Evolutionary conservation across 2,113 vertebrate species (phyloP).

Genomic region (Eira barbara): DNA sequence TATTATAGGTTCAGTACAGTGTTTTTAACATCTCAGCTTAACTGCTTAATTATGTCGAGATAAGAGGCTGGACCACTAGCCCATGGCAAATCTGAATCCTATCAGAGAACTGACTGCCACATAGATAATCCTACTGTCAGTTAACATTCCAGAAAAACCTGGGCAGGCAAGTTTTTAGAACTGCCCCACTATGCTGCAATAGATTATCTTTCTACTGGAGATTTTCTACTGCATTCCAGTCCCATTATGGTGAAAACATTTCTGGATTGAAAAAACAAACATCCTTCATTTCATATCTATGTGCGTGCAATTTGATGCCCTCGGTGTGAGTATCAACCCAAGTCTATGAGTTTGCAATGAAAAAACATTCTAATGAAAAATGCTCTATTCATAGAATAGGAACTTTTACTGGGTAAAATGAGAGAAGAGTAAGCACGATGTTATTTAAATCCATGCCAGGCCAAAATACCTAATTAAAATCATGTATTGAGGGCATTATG

Average conservation of each 20-base stretch:
- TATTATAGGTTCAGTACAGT: not conserved
- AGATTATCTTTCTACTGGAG: conserved; percentile 35
- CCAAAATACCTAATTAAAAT: not conserved
- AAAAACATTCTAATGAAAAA: conserved; percentile 47
- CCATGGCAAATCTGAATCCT: conserved; percentile 29
- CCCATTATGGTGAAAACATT: conserved; percentile 17
- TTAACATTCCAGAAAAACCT: conserved; percentile 33
- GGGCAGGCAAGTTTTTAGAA: not conserved
- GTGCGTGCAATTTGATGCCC: not conserved
- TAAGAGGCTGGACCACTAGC: not conserved
- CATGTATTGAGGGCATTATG: not conserved
- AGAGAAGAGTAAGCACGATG: not conserved
- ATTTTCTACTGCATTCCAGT: conserved; percentile 41
- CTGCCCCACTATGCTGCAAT: conserved; percentile 20
- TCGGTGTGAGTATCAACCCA: not conserved
- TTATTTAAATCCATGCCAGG: not conserved
- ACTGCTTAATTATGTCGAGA: not conserved
- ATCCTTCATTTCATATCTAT: not conserved
- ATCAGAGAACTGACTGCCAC: conserved; percentile 20
- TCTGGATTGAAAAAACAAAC: not conserved
- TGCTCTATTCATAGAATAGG: not conserved
- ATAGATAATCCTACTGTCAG: not conserved
- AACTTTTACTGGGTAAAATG: not conserved
- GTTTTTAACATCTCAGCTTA: conserved; percentile 35
- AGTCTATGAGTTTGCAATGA: conserved; percentile 11